Conservation (phyloP, 2,113 vertebrate genomes). For the Ptyas mucosa region DNA sequence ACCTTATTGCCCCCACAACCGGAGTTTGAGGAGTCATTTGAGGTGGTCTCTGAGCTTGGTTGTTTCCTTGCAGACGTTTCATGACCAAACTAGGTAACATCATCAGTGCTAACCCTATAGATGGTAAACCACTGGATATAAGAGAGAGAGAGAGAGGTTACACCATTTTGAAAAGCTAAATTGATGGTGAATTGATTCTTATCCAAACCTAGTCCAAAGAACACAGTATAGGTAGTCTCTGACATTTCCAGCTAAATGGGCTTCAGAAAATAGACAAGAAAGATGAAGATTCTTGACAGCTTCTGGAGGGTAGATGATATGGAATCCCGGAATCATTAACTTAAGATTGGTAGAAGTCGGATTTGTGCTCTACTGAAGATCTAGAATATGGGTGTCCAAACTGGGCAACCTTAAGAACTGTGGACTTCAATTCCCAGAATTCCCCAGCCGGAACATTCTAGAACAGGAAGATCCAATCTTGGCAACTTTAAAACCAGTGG, state of each 20-base stretch:
- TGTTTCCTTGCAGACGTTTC: too few species aligned
- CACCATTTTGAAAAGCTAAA: too few species aligned
- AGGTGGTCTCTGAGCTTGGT: too few species aligned
- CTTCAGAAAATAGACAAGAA: neutral
- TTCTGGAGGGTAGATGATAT: neutral
- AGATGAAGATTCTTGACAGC: neutral
- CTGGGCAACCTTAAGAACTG: neutral
- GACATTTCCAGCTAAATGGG: neutral
- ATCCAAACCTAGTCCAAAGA: too few species aligned
- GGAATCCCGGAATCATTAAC: too few species aligned
- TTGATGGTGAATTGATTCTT: too few species aligned
- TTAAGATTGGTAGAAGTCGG: neutral
- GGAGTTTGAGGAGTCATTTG: neutral
- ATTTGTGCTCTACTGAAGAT: neutral
- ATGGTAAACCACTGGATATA: too few species aligned
- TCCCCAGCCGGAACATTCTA: neutral
- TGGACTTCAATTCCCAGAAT: neutral
- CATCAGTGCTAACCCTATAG: too few species aligned
- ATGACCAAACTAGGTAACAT: too few species aligned
- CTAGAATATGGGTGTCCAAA: neutral
- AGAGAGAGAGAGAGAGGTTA: too few species aligned
- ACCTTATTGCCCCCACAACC: too few species aligned
- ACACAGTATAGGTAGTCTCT: neutral
- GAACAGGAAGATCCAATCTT: neutral
- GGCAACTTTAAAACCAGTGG: neutral